Percentiles rank a stretch among this genome's conserved stretches.
Conservation (phyloP, 2,113 vertebrate species). For the Vulpes lagopus region DNA sequence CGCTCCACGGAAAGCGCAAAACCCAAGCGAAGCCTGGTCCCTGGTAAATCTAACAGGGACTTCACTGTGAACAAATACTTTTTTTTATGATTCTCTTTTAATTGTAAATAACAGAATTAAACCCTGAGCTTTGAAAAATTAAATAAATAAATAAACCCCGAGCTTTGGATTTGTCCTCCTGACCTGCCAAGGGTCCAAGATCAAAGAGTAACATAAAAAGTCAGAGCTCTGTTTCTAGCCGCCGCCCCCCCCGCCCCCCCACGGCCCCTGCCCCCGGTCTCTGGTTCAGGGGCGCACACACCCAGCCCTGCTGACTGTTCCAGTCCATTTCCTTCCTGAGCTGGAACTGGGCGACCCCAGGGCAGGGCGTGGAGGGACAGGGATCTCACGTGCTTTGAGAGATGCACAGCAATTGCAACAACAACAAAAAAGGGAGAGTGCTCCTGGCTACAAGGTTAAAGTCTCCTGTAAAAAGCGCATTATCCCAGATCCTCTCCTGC, state of each 20-base stretch:
- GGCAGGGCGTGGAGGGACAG: not conserved
- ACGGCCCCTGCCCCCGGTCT: not conserved
- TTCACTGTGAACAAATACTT: not conserved
- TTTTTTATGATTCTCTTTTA: not conserved
- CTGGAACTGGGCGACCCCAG: not conserved
- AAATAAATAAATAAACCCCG: not conserved
- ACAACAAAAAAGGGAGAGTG: conserved; percentile 4
- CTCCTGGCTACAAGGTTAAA: conserved; percentile 11
- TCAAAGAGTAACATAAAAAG: not conserved
- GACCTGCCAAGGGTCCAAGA: not conserved
- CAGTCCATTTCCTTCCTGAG: conserved; percentile 40
- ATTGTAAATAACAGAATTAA: not conserved
- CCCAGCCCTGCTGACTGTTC: not conserved
- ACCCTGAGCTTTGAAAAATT: not conserved
- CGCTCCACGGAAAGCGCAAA: not conserved
- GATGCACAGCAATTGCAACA: not conserved
- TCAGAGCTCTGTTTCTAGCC: not conserved
- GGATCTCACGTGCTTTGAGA: conserved; percentile 48
- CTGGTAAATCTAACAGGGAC: not conserved
- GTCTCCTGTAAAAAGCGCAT: conserved; percentile 58
- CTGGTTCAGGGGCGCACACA: no score
- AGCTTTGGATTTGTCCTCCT: not conserved
- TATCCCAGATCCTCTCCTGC: conserved; percentile 65
- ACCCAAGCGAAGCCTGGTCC: not conserved
- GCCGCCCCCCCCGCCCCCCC: fast-evolving